phyloP scores from a whole-genome alignment of 2,113 vertebrate species.

The Oriolus oriolus region DNA sequence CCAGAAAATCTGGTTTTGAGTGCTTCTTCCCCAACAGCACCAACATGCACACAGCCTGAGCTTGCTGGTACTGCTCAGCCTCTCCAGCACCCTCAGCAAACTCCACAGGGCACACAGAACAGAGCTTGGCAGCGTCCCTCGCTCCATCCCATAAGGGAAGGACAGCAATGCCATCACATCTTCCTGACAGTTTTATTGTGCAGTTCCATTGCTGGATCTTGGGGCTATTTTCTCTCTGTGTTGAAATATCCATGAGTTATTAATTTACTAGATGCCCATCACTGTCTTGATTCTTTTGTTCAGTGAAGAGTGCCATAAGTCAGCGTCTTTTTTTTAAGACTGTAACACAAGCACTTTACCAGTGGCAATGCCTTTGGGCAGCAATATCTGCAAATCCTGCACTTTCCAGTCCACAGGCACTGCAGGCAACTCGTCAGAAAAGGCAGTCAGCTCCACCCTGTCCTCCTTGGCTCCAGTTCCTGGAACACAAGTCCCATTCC shows the following conservation, averaged over 20 bases:
- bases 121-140: background rate
- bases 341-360: background rate
- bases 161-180: background rate
- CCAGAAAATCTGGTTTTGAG: background rate
- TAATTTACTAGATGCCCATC: background rate
- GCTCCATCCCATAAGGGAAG: background rate
- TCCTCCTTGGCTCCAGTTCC: background rate
- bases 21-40: background rate
- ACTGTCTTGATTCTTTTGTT: background rate
- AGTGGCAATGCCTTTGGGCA: accelerated
- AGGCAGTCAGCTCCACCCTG: background rate
- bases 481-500: background rate
- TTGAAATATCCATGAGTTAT: background rate
- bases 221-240: background rate
- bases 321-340: background rate
- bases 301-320: background rate
- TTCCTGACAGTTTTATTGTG: background rate
- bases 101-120: background rate
- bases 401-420: background rate
- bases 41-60: background rate
- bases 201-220: background rate
- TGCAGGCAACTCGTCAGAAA: background rate
- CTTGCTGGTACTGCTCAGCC: background rate
- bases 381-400: background rate
- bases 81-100: background rate